These are phyloP conservation scores for Euplagia quadripunctaria DNA, from an alignment of 2,888 invertebrate genomes.

Conservation along the genomic window DNA sequence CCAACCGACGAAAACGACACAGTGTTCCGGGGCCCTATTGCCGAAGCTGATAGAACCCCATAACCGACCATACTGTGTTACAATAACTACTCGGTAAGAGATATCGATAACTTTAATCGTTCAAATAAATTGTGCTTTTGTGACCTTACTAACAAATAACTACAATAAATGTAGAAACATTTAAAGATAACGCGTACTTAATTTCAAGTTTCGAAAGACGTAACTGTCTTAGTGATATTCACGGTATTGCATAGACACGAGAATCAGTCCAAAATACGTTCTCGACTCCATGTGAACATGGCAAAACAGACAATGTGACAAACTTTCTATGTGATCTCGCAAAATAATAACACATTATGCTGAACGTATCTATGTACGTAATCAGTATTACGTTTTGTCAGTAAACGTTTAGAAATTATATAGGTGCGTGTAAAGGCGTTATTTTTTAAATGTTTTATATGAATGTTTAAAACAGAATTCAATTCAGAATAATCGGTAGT, in stretches of 20 bases:
- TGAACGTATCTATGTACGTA: slow-evolving; percentile 25
- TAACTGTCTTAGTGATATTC: slow-evolving; percentile 49
- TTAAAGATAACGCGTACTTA: slow-evolving; percentile 33
- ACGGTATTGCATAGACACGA: slow-evolving; percentile 68
- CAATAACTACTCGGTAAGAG: too few relatives aligned
- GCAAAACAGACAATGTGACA: slow-evolving; percentile 71
- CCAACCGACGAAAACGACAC: too few relatives aligned
- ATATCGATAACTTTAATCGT: too few relatives aligned
- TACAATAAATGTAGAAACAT: slow-evolving; percentile 15
- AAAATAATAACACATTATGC: slow-evolving; percentile 43
- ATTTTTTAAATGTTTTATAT: background rate
- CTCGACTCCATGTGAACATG: slow-evolving; percentile 62
- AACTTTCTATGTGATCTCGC: slow-evolving; percentile 49
- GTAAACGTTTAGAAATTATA: slow-evolving; percentile 20
- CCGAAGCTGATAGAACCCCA: too few relatives aligned
- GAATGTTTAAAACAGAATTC: background rate
- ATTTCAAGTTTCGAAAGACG: slow-evolving; percentile 32
- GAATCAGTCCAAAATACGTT: slow-evolving; percentile 68
- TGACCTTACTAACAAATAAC: background rate
- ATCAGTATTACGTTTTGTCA: slow-evolving; percentile 36
- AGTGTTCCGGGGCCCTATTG: too few relatives aligned
- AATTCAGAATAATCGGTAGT: too few relatives aligned
- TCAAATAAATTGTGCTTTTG: too few relatives aligned
- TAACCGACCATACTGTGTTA: too few relatives aligned
- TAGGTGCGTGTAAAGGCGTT: background rate